Conservation (phyloP, 2,797 vertebrate species). For the Nannoperca obscura region DNA sequence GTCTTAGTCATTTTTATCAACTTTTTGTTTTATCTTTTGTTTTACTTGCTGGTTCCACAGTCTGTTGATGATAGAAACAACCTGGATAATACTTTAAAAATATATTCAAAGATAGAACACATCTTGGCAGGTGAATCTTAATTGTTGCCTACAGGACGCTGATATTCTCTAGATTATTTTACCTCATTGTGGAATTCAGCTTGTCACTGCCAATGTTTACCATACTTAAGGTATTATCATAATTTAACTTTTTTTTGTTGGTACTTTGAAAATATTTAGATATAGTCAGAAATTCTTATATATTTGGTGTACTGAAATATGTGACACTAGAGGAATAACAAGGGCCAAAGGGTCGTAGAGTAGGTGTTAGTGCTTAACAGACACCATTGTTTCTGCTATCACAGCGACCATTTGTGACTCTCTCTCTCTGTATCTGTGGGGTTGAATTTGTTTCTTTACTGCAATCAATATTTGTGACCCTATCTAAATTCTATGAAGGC, state of each 20-base stretch:
- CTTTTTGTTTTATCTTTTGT: neutral
- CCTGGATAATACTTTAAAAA: conserved; percentile 4
- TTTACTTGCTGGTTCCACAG: neutral
- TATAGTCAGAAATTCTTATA: neutral
- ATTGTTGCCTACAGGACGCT: neutral
- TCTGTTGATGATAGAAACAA: neutral
- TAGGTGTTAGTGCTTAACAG: no score
- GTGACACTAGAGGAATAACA: neutral
- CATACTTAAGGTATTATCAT: no score
- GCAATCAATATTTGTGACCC: no score
- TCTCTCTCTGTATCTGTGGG: no score
- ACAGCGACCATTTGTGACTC: no score
- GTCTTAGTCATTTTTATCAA: neutral
- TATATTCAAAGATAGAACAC: conserved; percentile 1
- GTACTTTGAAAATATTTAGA: neutral
- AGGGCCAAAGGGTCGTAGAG: neutral
- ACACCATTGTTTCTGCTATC: no score
- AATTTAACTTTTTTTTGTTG: neutral
- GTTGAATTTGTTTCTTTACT: no score
- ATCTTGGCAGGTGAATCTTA: neutral
- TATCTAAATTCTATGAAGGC: no score
- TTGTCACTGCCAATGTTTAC: neutral
- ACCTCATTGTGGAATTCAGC: neutral
- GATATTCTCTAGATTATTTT: neutral
- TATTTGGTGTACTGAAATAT: neutral